These are phyloP conservation scores for Crossaster papposus DNA, from an alignment of 53 echinoderm and acorn worm genomes.

Conservation along the genomic window DNA sequence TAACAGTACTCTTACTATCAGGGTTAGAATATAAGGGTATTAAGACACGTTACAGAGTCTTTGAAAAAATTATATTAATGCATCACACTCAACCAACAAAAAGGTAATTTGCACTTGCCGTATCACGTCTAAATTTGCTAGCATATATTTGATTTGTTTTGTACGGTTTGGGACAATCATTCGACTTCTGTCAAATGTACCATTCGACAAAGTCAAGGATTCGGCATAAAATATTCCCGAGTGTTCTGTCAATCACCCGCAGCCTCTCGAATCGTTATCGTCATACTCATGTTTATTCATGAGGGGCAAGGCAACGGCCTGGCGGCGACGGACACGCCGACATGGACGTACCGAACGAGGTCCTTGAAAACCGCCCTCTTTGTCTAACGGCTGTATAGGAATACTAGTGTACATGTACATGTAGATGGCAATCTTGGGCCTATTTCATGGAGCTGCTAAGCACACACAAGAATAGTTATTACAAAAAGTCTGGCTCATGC, in stretches of 20 bases:
- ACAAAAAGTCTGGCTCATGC: too few species aligned
- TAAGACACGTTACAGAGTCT: too few species aligned
- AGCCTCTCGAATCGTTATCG: slow-evolving; percentile 1
- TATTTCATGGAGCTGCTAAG: background rate
- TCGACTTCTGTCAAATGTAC: background rate
- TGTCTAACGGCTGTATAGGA: background rate
- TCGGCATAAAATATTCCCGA: slow-evolving; percentile 43
- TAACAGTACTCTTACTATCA: too few species aligned
- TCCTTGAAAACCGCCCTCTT: slow-evolving; percentile 46
- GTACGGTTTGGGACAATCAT: background rate
- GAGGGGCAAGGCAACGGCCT: slow-evolving; percentile 14
- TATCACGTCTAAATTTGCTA: background rate
- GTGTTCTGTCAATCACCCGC: slow-evolving; percentile 34
- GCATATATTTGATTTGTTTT: background rate
- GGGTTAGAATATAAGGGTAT: too few species aligned
- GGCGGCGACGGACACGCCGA: background rate
- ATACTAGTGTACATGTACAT: too few species aligned
- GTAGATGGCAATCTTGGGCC: background rate
- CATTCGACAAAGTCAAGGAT: slow-evolving; percentile 27
- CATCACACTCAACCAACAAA: background rate
- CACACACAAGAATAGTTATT: too few species aligned
- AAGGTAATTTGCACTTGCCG: background rate
- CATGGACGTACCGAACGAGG: background rate
- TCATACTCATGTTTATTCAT: slow-evolving; percentile 40
- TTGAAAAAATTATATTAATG: too few species aligned